phyloP scores from a whole-genome alignment of 2,888 invertebrate genomes.

The Scelioninae gen. 1 region DNA sequence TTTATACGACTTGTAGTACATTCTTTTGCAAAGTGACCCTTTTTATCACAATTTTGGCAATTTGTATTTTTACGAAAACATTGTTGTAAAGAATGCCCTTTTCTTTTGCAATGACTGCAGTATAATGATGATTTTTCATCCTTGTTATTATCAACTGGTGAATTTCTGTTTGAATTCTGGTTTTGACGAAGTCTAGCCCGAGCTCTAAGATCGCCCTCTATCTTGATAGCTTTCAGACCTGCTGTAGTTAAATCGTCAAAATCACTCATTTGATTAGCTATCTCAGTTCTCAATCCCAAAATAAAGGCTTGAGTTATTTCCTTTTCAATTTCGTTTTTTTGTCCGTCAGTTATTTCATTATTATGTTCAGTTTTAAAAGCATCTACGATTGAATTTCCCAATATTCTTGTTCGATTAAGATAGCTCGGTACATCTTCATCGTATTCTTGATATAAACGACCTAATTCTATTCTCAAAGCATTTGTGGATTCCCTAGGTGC shows the following conservation, averaged over 20 bases:
- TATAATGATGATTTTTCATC: neutral
- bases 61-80: no score
- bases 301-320: neutral
- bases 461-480: neutral
- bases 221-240: conserved; percentile 8
- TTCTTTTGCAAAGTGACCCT: no score
- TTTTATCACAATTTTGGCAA: no score
- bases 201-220: conserved; percentile 13
- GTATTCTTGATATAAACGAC: neutral
- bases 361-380: no score
- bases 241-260: neutral
- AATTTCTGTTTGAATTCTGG: neutral
- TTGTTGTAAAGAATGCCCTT: no score
- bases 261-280: neutral
- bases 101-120: no score
- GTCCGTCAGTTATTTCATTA: no score
- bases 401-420: neutral
- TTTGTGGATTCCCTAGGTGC: neutral
- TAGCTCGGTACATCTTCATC: conserved; percentile 11
- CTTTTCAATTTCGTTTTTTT: no score
- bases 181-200: conserved; percentile 11
- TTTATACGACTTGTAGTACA: no score
- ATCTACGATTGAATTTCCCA: no score
- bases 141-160: neutral
- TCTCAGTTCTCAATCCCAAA: neutral